Conservation (phyloP, 2,888 invertebrate species). For the Cactoblastis cactorum region DNA sequence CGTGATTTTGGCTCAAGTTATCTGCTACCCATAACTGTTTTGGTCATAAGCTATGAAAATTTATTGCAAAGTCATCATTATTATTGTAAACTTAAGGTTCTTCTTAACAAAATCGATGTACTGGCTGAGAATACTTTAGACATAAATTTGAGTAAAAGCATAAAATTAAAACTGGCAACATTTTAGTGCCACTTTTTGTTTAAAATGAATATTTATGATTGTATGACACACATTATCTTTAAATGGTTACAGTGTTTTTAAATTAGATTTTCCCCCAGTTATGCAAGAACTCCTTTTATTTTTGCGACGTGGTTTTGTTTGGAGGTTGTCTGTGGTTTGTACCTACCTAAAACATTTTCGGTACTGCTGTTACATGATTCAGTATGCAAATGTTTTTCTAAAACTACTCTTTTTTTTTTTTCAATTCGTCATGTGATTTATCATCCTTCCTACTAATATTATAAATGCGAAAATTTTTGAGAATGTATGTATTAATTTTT, state of each 20-base stretch:
- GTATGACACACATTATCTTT: not conserved
- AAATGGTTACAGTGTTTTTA: not conserved
- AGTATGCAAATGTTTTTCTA: no score
- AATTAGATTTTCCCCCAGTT: not conserved
- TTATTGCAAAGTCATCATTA: no score
- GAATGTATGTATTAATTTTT: no score
- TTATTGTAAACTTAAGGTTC: no score
- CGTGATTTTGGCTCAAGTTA: no score
- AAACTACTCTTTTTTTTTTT: no score
- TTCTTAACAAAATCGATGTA: not conserved
- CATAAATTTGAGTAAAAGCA: not conserved
- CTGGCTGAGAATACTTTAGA: conserved; percentile 1
- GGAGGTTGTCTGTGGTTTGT: not conserved
- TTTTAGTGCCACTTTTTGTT: not conserved
- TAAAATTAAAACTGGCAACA: not conserved
- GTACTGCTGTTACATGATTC: no score
- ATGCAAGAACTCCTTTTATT: not conserved
- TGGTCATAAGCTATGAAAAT: conserved; percentile 1
- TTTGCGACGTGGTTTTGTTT: not conserved
- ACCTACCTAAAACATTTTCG: no score
- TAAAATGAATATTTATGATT: not conserved
- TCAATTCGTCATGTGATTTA: no score
- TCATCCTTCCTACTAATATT: no score
- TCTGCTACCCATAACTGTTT: conserved; percentile 2
- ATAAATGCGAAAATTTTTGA: no score